Evolutionary conservation across 2,797 vertebrate species (phyloP).

Genomic region (Pyrocephalus nanus): DNA sequence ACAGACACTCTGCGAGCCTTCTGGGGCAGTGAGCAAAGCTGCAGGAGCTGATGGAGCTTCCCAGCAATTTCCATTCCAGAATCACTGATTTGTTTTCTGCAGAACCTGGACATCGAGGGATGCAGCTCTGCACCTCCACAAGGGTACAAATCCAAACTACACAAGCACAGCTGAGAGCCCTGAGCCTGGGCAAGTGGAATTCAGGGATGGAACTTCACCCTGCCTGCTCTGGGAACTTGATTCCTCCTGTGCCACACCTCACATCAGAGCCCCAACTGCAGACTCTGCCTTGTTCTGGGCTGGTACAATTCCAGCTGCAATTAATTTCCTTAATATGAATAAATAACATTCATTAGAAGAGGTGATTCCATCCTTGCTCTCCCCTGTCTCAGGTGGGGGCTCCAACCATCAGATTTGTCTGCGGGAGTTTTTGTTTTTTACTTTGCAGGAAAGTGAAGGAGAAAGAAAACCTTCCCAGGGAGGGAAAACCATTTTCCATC

Average conservation of each 20-base stretch:
- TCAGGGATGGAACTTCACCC: neutral
- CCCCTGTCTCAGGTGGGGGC: neutral
- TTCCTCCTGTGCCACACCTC: neutral
- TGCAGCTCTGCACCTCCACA: neutral
- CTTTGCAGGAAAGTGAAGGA: neutral
- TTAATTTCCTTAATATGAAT: constrained; percentile 16
- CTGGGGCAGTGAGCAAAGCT: constrained; percentile 33
- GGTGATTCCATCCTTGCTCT: neutral
- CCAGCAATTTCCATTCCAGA: constrained; percentile 17
- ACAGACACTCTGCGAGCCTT: neutral
- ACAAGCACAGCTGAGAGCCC: neutral
- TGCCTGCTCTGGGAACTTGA: neutral
- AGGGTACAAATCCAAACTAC: neutral
- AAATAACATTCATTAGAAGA: constrained; percentile 32
- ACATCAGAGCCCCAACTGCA: neutral
- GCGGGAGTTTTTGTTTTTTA: neutral
- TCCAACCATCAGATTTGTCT: neutral
- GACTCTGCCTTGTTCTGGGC: neutral
- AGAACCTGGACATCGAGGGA: neutral
- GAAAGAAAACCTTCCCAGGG: neutral
- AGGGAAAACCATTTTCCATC: neutral
- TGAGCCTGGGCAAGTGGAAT: neutral
- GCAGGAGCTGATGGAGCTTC: constrained; percentile 20
- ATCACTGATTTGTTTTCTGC: neutral
- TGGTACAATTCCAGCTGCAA: neutral